These are phyloP conservation scores for Gastrophryne carolinensis DNA, from an alignment of 2,797 vertebrate genomes.

Conservation along the genomic window DNA sequence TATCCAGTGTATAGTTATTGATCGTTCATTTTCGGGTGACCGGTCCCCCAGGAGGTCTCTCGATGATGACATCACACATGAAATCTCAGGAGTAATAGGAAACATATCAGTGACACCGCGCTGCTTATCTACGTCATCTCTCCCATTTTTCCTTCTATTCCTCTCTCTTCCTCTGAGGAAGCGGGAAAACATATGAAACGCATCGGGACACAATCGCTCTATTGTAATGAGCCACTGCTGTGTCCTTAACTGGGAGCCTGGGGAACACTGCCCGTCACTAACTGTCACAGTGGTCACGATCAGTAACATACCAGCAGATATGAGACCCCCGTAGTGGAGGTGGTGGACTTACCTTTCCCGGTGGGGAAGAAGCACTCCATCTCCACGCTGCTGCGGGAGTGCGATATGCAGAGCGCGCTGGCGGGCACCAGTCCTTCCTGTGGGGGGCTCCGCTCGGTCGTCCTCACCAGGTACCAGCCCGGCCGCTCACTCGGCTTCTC, in stretches of 20 bases:
- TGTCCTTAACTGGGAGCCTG: background rate
- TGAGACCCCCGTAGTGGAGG: background rate
- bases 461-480: slow-evolving; percentile 90
- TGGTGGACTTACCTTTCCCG: slow-evolving; percentile 85
- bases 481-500: slow-evolving; percentile 88
- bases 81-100: no score
- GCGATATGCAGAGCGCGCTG: slow-evolving; percentile 90
- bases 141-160: no score
- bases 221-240: no score
- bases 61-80: no score
- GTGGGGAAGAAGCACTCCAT: slow-evolving; percentile 89
- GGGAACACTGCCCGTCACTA: background rate
- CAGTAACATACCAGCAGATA: background rate
- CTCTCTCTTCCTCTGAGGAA: no score
- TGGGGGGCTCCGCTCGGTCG: slow-evolving; percentile 84
- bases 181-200: no score
- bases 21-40: no score
- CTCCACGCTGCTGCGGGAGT: slow-evolving; percentile 94
- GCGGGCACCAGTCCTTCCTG: slow-evolving; percentile 92
- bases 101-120: no score
- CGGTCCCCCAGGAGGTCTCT: no score
- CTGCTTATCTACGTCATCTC: no score
- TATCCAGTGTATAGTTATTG: no score
- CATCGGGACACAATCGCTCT: no score
- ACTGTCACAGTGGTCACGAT: background rate